Conservation (phyloP, 2,888 invertebrate genomes). For the Oxyteleia sp. region DNA sequence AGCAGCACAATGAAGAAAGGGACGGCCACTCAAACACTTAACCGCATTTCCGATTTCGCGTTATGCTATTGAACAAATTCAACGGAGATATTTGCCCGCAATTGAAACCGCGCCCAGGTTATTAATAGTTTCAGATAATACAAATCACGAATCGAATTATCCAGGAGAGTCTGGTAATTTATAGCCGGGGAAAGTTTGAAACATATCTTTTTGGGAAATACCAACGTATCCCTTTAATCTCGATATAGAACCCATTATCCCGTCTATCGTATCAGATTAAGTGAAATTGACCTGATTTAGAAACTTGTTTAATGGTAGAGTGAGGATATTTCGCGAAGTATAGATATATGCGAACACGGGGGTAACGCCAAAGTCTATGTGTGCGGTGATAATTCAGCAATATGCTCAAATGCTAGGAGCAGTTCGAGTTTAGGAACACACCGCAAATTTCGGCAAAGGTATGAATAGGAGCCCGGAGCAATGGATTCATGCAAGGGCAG, state of each 20-base stretch:
- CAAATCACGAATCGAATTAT: conserved; percentile 48
- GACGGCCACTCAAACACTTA: conserved; percentile 17
- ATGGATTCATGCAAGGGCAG: conserved; percentile 39
- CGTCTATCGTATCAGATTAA: conserved; percentile 54
- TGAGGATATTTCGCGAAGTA: conserved; percentile 40
- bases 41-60: conserved; percentile 22
- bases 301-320: conserved; percentile 54
- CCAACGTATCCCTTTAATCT: conserved; percentile 48
- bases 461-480: conserved; percentile 46
- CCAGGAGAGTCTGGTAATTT: conserved; percentile 33
- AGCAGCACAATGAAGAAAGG: conserved; percentile 45
- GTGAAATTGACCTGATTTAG: conserved; percentile 62
- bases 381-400: conserved; percentile 59
- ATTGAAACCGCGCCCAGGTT: conserved; percentile 10
- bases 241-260: conserved; percentile 62
- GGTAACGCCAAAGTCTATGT: conserved; percentile 72
- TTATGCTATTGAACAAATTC: conserved; percentile 10
- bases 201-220: conserved; percentile 43
- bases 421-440: conserved; percentile 59
- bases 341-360: conserved; percentile 67
- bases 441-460: conserved; percentile 50
- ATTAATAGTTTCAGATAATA: conserved; percentile 43
- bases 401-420: conserved; percentile 54
- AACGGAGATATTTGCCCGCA: conserved; percentile 22
- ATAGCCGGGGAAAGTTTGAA: conserved; percentile 38